phyloP scores from a whole-genome alignment of 2,797 vertebrate genomes.

The Smutsia temminckii region DNA sequence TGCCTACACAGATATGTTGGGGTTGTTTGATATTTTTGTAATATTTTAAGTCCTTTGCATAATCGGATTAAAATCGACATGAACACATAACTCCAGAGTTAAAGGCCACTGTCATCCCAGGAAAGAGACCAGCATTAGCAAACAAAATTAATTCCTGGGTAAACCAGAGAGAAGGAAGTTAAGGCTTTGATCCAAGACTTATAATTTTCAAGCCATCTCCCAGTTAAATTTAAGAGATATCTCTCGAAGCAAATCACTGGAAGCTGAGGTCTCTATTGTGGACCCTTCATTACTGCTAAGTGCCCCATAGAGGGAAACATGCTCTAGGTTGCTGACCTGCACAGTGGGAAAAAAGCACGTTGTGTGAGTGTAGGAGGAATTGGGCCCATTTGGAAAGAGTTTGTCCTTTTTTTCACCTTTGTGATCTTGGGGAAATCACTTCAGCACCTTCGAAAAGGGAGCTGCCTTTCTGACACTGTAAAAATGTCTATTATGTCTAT shows the following conservation, averaged over 20 bases:
- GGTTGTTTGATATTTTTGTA: constrained; percentile 8
- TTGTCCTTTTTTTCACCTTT: not conserved
- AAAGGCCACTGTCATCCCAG: not conserved
- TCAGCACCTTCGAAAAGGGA: constrained; percentile 27
- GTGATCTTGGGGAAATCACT: constrained; percentile 47
- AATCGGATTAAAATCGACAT: constrained; percentile 6
- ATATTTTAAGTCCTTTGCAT: constrained; percentile 51
- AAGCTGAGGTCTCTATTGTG: not conserved
- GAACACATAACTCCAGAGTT: not conserved
- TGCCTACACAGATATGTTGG: not conserved
- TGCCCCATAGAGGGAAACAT: fast-evolving
- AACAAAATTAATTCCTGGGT: constrained; percentile 31
- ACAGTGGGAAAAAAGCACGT: not conserved
- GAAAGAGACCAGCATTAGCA: not conserved
- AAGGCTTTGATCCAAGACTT: constrained; percentile 24
- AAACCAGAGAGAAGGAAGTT: constrained; percentile 9
- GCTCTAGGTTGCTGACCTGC: not conserved
- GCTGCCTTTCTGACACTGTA: not conserved
- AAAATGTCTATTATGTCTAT: constrained; percentile 35
- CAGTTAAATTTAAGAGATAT: not conserved
- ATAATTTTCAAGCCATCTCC: constrained; percentile 28
- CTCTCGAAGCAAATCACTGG: not conserved
- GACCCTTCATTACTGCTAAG: not conserved
- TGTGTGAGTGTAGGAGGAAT: fast-evolving
- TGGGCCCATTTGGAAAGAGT: not conserved